A percentile compares a stretch with the other conserved stretches of the same genome.
Conservation (phyloP, 2,797 vertebrate species). For the Tympanoctomys barrerae region DNA sequence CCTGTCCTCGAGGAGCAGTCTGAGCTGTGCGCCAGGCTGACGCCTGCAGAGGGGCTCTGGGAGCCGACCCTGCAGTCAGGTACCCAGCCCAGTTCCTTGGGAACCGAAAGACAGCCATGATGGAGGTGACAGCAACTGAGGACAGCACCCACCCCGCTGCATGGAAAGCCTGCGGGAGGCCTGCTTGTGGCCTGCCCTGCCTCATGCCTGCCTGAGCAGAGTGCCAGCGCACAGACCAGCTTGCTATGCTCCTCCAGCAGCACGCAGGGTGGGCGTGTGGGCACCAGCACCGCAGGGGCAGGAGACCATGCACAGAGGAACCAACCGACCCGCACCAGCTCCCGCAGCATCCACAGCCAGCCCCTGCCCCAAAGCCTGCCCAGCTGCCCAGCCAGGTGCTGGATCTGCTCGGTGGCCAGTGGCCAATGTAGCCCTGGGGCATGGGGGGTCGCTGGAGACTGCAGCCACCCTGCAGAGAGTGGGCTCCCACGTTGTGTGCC, state of each 20-base stretch:
- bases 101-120: not conserved
- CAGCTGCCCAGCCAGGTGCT: not conserved
- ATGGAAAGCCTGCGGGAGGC: not conserved
- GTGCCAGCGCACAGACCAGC: too few species aligned
- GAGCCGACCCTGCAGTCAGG: too few species aligned
- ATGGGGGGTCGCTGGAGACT: not conserved
- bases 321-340: not conserved
- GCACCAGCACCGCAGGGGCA: not conserved
- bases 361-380: not conserved
- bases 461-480: not conserved
- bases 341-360: not conserved
- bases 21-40: not conserved
- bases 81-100: not conserved
- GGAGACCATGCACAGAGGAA: not conserved
- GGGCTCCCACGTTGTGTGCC: not conserved
- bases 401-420: not conserved
- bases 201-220: too few species aligned
- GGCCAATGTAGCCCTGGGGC: not conserved
- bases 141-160: not conserved
- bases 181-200: not conserved
- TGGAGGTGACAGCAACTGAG: too few species aligned
- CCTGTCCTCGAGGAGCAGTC: not conserved
- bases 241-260: not conserved
- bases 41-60: not conserved
- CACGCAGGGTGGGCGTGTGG: not conserved